These are phyloP conservation scores for Micronisus gabar DNA, from an alignment of 2,113 vertebrate genomes.

Conservation along the genomic window DNA sequence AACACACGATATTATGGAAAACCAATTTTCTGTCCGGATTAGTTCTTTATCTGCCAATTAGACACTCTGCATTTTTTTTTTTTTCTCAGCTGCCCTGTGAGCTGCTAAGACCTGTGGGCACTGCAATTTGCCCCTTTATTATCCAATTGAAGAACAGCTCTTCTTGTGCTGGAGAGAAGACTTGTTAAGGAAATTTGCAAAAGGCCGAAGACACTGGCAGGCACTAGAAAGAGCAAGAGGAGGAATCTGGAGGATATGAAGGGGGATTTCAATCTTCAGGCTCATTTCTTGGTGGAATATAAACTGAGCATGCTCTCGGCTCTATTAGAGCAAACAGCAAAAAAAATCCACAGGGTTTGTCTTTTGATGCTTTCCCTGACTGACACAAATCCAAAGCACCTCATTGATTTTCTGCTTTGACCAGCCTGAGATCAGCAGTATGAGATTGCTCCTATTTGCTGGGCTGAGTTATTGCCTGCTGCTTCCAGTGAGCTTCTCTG, in stretches of 20 bases:
- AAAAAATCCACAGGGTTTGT: neutral
- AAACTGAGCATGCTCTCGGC: neutral
- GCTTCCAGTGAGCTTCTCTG: neutral
- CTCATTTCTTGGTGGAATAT: neutral
- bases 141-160: neutral
- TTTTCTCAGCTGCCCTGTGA: neutral
- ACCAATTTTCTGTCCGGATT: neutral
- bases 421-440: neutral
- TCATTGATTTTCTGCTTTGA: conserved; percentile 47
- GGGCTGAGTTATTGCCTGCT: conserved; percentile 19
- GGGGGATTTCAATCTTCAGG: neutral
- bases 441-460: neutral
- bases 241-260: neutral
- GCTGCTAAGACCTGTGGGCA: neutral
- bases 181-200: neutral
- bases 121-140: neutral
- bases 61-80: neutral
- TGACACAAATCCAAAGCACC: conserved; percentile 20
- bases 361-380: neutral
- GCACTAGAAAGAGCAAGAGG: neutral
- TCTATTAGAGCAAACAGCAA: neutral
- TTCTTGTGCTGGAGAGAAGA: neutral
- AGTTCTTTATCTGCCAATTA: neutral
- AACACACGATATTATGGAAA: neutral
- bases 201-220: neutral